Base-by-base conservation (phyloP, 2,797 vertebrate species). In the Synanceia verrucosa region DNA sequence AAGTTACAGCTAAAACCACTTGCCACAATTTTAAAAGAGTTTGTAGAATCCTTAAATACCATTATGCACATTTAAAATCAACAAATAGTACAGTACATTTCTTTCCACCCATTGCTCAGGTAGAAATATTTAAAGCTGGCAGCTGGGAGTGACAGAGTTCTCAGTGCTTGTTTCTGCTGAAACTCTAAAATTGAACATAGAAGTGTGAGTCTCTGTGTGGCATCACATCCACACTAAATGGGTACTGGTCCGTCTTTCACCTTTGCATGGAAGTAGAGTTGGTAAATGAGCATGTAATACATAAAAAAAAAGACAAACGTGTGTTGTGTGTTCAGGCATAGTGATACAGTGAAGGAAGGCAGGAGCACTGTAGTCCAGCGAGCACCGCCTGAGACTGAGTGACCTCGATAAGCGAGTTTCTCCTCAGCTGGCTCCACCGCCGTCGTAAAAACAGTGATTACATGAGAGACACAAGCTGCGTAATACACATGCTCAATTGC, bases 401-500 rank as follows among this genome's bases (percentile, higher is more conserved):
- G 73, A 84, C 65, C 70, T 21, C 71, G 52, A 36, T 6, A 52
- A 21, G 46, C 28, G 12, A 6, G 46, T 67, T 48, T 34, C 66
- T 23, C 53, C 9, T 14, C 39, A 55, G 59, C 50, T 46, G 61
- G 55, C 24, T n/a, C n/a, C n/a, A n/a, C n/a, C n/a, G 24, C 60
- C 44, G 14, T 34, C 29, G 26, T 48, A 36, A 82, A 85, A 86
- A 86, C 46, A 70, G n/a, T 71, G 55, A 80, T 79, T 79, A 78
- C 65, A 56, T 33, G 34, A 66, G 28, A 72, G 47, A 56, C 73
- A 56, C 76, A 79, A 83, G 66, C 85, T 79, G 78, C 28, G 53
- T 71, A 81, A 80, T 82, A 29, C 55, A 62, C 78, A 82, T 68
- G 79, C 84, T 82, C 79, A 85, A 81, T 88, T 91, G 86, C 83